Evolutionary conservation across 2,113 vertebrate species (phyloP).

Genomic region (Trematomus loennbergii): DNA sequence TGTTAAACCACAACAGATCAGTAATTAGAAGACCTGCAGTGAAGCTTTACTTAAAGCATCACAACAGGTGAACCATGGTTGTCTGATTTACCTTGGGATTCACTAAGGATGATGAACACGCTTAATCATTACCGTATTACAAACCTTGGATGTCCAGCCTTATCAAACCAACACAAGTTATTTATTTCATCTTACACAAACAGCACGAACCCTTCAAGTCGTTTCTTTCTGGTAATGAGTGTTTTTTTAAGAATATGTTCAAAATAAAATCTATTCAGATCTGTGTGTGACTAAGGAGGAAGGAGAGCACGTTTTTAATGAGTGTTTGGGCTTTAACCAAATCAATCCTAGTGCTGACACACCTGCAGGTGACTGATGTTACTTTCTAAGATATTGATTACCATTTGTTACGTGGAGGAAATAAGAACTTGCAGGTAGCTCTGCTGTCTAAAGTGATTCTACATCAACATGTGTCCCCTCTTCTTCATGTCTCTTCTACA

Average conservation of each 20-base stretch:
- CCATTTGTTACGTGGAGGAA: conserved; percentile 37
- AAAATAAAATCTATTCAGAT: background rate
- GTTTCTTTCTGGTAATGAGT: conserved; percentile 25
- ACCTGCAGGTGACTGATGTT: conserved; percentile 51
- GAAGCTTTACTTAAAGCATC: conserved; percentile 43
- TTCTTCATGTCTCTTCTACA: too few relatives aligned
- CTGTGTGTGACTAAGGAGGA: background rate
- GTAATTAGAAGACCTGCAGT: conserved; percentile 51
- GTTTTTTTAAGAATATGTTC: conserved; percentile 43
- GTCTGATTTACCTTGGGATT: conserved; percentile 34
- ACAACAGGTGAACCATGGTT: conserved; percentile 13
- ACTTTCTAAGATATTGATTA: conserved; percentile 61
- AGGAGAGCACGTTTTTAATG: conserved; percentile 42
- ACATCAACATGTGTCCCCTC: too few relatives aligned
- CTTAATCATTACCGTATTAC: conserved; percentile 18
- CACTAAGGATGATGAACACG: conserved; percentile 11
- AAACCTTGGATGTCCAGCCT: conserved; percentile 11
- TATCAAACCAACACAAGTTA: conserved; percentile 37
- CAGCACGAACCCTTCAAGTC: background rate
- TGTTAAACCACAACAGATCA: conserved; percentile 67
- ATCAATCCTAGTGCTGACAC: conserved; percentile 20
- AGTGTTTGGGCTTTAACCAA: conserved; percentile 30
- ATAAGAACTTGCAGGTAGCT: conserved; percentile 56
- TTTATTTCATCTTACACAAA: conserved; percentile 26
- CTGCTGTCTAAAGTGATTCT: conserved; percentile 36